Evolutionary conservation across 23 tunicate genomes (phyloP).

Genomic region (Styela clava): DNA sequence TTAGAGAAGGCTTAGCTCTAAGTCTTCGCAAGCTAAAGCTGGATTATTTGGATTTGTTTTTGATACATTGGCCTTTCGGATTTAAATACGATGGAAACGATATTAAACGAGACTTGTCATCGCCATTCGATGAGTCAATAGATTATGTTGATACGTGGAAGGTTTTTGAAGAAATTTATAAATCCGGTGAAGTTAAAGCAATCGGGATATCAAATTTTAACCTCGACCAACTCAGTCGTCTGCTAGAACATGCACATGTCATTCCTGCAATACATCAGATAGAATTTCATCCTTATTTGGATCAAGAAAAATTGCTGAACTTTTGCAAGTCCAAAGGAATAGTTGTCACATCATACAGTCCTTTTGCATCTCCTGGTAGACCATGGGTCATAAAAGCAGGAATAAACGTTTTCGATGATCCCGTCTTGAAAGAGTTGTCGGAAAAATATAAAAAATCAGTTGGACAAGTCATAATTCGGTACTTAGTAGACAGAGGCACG

Average conservation of each 20-base stretch:
- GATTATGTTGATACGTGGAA: constrained; percentile 67
- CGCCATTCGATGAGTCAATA: constrained; percentile 25
- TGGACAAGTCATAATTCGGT: constrained; percentile 50
- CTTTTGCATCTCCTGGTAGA: constrained; percentile 57
- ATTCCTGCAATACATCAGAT: constrained; percentile 81
- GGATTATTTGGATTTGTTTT: constrained; percentile 81
- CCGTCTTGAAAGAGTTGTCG: neutral
- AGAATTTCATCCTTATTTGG: constrained; percentile 67
- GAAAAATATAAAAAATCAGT: constrained; percentile 26
- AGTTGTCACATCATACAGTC: constrained; percentile 44
- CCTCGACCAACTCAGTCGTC: constrained; percentile 48
- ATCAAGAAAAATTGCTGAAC: constrained; percentile 29
- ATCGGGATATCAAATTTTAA: constrained; percentile 86
- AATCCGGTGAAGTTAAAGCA: constrained; percentile 45
- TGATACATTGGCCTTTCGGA: constrained; percentile 82
- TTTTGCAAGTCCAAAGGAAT: constrained; percentile 42
- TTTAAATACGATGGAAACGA: constrained; percentile 17
- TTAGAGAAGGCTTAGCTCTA: constrained; percentile 22
- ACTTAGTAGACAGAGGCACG: constrained; percentile 26
- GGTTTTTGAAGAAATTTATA: constrained; percentile 52
- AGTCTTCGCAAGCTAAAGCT: constrained; percentile 31
- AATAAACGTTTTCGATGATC: constrained; percentile 16
- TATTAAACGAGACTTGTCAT: constrained; percentile 15
- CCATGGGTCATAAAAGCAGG: constrained; percentile 18
- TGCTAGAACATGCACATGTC: constrained; percentile 38